Evolutionary conservation across 2,113 vertebrate genomes (phyloP), one percentile per base, ranked within the genome.

Genomic region (Macroglossus sobrinus): DNA sequence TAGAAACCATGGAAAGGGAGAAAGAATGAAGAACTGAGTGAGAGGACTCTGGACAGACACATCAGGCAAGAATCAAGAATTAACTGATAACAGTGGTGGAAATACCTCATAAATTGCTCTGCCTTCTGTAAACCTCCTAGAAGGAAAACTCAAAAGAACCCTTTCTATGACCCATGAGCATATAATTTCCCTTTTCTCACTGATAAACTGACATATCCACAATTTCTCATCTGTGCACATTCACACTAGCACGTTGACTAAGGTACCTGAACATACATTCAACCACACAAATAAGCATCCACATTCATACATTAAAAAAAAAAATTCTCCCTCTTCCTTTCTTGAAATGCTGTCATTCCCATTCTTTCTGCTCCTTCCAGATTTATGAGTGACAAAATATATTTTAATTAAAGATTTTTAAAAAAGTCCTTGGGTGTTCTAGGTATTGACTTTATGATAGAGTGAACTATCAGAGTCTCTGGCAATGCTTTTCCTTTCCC

Each of bases 251-350:
- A 14, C 4, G 1, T 22, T 59, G 12, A 53, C 24, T 43, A 45
- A 55, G 26, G 38, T 45, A 6, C 19, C 30, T 12, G 55, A 63
- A 57, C 18, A 35, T 5, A 38, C 33, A 9, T 1, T 19, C 38
- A 66, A n/a, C 4, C 10, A 21, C 7, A 21, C 45, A 47, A 11
- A 21, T 14, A 26, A 28, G 45, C 35, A 45, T 45, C 64, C 15
- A 61, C n/a, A 28, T 43, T 28, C 7, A 0, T 10, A 26, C 55
- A 35, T 40, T 50, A 14, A 50, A 50, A 50, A 14, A 45, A 50
- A 88, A 91, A 68, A n/a, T 30, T 50, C 40, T 89, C 35, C 76
- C 68, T 57, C 35, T 85, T 63, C 43, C 38, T 47, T 81, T 68
- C 28, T 18, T 78, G 66, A 72, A 74, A 92, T 74, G 16, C 45